Conservation (phyloP, 1,140 invertebrate genomes). For the Macrocentrus cingulum region DNA sequence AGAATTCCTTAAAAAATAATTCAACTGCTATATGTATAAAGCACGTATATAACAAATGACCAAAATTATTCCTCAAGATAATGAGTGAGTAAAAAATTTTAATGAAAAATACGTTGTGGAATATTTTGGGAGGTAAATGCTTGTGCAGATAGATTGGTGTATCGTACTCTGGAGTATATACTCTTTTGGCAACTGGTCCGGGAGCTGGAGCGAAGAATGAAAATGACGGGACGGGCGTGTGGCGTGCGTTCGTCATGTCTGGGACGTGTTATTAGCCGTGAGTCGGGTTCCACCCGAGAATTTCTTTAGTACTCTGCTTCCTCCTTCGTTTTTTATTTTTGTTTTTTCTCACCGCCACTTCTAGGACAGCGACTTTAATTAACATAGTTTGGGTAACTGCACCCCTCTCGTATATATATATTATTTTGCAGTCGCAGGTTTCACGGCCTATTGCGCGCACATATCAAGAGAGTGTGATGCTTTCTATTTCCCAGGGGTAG, state of each 20-base stretch:
- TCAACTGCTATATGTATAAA: too few relatives aligned
- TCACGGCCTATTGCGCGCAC: constrained; percentile 40
- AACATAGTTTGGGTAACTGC: constrained; percentile 43
- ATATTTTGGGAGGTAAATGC: too few relatives aligned
- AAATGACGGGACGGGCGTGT: constrained; percentile 26
- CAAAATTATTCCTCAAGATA: too few relatives aligned
- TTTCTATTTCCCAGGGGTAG: not conserved
- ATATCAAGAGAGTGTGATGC: not conserved
- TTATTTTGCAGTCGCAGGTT: constrained; percentile 32
- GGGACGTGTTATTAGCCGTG: constrained; percentile 46
- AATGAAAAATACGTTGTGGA: too few relatives aligned
- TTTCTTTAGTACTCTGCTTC: constrained; percentile 21
- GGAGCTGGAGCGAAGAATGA: not conserved
- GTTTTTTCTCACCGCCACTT: constrained; percentile 27
- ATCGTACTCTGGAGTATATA: not conserved
- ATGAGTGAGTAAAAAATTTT: too few relatives aligned
- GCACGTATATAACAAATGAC: too few relatives aligned
- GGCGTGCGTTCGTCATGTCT: constrained; percentile 39
- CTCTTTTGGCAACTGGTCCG: not conserved
- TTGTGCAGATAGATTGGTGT: too few relatives aligned
- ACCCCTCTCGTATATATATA: constrained; percentile 33
- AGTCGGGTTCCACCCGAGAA: constrained; percentile 22
- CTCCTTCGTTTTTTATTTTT: constrained; percentile 33
- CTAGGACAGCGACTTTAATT: constrained; percentile 40
- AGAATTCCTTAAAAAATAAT: too few relatives aligned